phyloP scores from a whole-genome alignment of 2,113 vertebrate genomes.

The Carlito syrichta region DNA sequence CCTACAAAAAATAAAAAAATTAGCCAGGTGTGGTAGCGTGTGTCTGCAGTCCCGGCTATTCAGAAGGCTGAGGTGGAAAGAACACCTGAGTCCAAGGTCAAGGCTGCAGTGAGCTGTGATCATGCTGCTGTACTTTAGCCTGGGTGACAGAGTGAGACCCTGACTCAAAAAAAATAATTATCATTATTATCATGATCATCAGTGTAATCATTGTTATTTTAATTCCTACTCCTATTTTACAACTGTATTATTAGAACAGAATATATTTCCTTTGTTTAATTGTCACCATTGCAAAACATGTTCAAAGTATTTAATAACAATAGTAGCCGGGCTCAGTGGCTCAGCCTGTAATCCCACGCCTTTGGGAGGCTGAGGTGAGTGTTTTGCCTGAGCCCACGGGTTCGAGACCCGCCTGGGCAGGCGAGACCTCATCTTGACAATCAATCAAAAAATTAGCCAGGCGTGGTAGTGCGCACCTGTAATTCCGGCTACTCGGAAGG shows the following conservation, averaged over 20 bases:
- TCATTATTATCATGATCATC: not conserved
- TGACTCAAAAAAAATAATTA: too few species aligned
- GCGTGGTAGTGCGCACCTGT: not conserved
- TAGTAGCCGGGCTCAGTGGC: not conserved
- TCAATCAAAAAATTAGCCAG: not conserved
- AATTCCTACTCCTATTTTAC: not conserved
- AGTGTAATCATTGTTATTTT: not conserved
- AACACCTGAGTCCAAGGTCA: too few species aligned
- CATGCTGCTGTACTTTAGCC: too few species aligned
- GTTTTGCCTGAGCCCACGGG: not conserved
- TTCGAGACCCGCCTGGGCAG: not conserved
- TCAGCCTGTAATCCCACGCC: not conserved
- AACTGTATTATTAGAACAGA: not conserved
- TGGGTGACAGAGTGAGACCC: too few species aligned
- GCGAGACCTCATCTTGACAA: not conserved
- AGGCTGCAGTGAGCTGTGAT: too few species aligned
- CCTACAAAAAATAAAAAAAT: too few species aligned
- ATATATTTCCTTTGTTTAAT: not conserved
- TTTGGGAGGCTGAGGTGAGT: not conserved
- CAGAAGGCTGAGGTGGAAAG: too few species aligned
- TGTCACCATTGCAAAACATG: not conserved
- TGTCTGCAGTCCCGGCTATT: too few species aligned
- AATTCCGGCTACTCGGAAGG: not conserved
- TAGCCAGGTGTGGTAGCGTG: too few species aligned
- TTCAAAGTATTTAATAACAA: not conserved